These are phyloP conservation scores for Tribolium madens DNA, from an alignment of 1,140 invertebrate genomes.

Conservation along the genomic window DNA sequence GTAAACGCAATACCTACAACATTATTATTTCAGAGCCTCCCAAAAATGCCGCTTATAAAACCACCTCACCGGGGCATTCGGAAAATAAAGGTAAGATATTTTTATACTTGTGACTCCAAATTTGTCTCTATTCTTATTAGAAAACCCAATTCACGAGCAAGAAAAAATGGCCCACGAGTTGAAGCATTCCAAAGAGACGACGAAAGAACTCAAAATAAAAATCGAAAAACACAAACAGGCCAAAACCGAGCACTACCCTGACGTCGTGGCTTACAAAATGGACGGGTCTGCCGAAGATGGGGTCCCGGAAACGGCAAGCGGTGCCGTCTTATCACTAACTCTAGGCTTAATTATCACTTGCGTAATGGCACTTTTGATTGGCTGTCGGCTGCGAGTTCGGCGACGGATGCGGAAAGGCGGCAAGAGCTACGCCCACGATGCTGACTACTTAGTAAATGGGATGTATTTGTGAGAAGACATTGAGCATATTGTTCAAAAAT, in stretches of 20 bases:
- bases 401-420: slow-evolving; percentile 80
- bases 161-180: slow-evolving; percentile 62
- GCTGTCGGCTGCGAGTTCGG: slow-evolving; percentile 81
- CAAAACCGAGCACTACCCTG: slow-evolving; percentile 51
- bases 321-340: slow-evolving; percentile 87
- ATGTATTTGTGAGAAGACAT: slow-evolving; percentile 87
- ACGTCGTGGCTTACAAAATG: slow-evolving; percentile 57
- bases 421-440: slow-evolving; percentile 91
- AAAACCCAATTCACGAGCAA: slow-evolving; percentile 60
- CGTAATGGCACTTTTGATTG: slow-evolving; percentile 78
- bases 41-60: not conserved
- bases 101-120: not conserved
- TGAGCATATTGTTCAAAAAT: slow-evolving; percentile 42
- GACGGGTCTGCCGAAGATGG: slow-evolving; percentile 66
- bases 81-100: not conserved
- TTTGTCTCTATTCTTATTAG: not conserved
- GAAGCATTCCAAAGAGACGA: slow-evolving; percentile 25
- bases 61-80: not conserved
- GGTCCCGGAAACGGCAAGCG: slow-evolving; percentile 76
- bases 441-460: slow-evolving; percentile 96
- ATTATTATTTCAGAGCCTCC: not conserved
- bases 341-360: slow-evolving; percentile 78
- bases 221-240: slow-evolving; percentile 49
- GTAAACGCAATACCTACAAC: not conserved
- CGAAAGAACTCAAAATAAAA: slow-evolving; percentile 51